These are phyloP conservation scores for Drosophila punjabiensis DNA, from an alignment of 1,140 invertebrate species.

Conservation along the genomic window DNA sequence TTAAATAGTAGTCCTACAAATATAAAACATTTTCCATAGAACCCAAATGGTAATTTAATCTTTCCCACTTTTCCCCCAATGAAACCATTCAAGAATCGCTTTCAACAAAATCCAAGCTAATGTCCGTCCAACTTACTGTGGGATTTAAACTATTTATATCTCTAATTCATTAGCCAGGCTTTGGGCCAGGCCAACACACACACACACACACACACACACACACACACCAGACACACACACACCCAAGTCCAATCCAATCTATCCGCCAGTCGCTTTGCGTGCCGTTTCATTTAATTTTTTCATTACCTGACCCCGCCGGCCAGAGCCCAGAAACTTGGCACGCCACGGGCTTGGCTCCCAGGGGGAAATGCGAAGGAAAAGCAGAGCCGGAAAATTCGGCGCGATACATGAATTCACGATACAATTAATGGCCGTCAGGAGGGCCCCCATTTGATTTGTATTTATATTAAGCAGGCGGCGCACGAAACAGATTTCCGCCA, in stretches of 20 bases:
- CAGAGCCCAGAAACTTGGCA: slow-evolving; percentile 58
- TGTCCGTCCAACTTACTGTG: background rate
- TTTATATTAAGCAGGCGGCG: slow-evolving; percentile 59
- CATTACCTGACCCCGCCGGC: slow-evolving; percentile 54
- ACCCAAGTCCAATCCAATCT: slow-evolving; percentile 1
- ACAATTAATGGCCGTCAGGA: slow-evolving; percentile 70
- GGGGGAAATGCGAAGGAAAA: slow-evolving; percentile 10
- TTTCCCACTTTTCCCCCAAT: background rate
- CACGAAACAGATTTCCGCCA: slow-evolving; percentile 61
- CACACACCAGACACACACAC: background rate
- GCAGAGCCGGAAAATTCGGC: slow-evolving; percentile 25
- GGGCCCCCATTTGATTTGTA: slow-evolving; percentile 70
- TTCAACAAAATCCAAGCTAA: slow-evolving; percentile 14
- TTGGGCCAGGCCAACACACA: slow-evolving; percentile 1
- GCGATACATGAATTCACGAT: slow-evolving; percentile 53
- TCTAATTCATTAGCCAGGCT: slow-evolving; percentile 49
- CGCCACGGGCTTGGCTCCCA: slow-evolving; percentile 40
- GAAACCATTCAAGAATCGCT: background rate
- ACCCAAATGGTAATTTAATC: background rate
- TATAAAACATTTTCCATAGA: background rate
- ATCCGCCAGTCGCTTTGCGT: slow-evolving; percentile 54
- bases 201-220: background rate
- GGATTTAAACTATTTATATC: slow-evolving; percentile 39
- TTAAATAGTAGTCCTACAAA: background rate
- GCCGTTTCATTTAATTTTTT: slow-evolving; percentile 75